Conservation (phyloP, 2,888 invertebrate genomes). For the Apodemia zela region DNA sequence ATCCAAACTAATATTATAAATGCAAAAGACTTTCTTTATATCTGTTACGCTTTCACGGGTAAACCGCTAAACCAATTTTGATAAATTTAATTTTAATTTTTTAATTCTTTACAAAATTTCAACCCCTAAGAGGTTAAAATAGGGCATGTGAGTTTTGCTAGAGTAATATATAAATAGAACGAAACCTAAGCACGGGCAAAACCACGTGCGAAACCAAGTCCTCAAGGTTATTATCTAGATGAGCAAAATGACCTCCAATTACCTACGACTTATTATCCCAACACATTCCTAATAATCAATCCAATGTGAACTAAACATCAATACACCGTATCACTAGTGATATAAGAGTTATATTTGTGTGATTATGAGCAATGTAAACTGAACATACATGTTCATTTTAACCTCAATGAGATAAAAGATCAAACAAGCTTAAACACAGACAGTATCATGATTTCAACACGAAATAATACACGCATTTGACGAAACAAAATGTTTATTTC, state of each 20-base stretch:
- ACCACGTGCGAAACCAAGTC: not conserved
- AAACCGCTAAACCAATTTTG: no score
- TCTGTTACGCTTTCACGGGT: no score
- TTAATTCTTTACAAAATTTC: no score
- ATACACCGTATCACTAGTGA: slow-evolving; percentile 16
- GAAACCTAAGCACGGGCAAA: not conserved
- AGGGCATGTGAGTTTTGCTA: no score
- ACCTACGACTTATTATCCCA: slow-evolving; percentile 48
- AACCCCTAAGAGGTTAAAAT: no score
- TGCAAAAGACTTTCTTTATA: no score
- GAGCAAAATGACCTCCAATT: slow-evolving; percentile 46
- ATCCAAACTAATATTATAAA: no score
- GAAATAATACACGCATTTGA: slow-evolving; percentile 37
- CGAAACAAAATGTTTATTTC: slow-evolving; percentile 34
- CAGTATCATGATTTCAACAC: slow-evolving; percentile 45
- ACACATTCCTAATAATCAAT: slow-evolving; percentile 32
- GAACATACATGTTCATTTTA: slow-evolving; percentile 40
- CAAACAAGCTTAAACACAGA: slow-evolving; percentile 41
- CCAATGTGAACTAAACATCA: slow-evolving; percentile 20
- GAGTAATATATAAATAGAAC: not conserved
- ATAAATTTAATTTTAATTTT: no score
- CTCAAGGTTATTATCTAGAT: slow-evolving; percentile 24
- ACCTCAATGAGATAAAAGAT: slow-evolving; percentile 47
- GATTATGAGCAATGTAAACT: slow-evolving; percentile 20
- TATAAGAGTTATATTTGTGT: slow-evolving; percentile 42